Conservation (phyloP, 2,888 invertebrate species). For the Mythimna impura region DNA sequence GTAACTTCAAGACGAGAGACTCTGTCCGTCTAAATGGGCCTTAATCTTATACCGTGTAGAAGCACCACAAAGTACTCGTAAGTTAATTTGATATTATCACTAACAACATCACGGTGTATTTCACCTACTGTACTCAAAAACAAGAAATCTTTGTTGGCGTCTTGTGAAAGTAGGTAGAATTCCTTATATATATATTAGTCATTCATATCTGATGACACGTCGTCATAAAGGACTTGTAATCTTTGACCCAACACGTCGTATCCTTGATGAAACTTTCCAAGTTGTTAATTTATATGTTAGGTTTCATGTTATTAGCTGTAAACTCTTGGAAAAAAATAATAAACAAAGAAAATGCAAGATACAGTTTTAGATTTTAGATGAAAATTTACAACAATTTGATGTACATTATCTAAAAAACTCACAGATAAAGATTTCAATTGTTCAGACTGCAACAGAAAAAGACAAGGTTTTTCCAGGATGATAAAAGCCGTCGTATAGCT, state of each 20-base stretch:
- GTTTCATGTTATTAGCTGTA: not conserved
- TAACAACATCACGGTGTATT: not conserved
- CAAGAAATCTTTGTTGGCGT: not conserved
- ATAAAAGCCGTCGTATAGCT: too few species aligned
- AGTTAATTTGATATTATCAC: not conserved
- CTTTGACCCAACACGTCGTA: conserved; percentile 41
- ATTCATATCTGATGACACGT: conserved; percentile 15
- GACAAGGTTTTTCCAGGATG: too few species aligned
- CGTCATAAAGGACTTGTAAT: conserved; percentile 8
- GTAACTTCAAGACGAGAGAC: too few species aligned
- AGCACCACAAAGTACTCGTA: too few species aligned
- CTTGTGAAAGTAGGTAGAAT: conserved; percentile 36
- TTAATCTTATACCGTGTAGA: too few species aligned
- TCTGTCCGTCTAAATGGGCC: too few species aligned
- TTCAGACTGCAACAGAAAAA: too few species aligned
- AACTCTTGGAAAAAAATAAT: not conserved
- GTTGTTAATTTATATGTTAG: not conserved
- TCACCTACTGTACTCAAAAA: conserved; percentile 10
- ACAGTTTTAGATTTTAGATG: not conserved
- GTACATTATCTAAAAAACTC: not conserved
- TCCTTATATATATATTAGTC: not conserved
- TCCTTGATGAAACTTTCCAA: conserved; percentile 11
- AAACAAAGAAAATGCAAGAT: not conserved
- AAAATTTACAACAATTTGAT: not conserved
- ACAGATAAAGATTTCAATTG: not conserved